Evolutionary conservation across 2,113 vertebrate species (phyloP).

Genomic region (Turnix velox): DNA sequence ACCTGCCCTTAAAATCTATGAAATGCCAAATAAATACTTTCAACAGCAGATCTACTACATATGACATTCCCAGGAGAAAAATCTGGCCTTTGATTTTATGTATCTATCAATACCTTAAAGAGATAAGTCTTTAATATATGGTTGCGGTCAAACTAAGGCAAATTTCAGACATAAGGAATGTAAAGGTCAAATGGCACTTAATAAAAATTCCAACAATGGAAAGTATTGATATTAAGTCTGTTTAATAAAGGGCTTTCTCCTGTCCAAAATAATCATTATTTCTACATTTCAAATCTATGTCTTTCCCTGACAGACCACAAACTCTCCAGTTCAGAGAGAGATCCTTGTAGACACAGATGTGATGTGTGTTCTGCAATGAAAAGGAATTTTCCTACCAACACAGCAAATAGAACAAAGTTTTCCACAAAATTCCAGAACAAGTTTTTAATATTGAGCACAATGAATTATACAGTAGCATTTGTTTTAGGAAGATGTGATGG

Average conservation of each 20-base stretch:
- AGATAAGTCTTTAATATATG: not conserved
- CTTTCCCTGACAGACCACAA: not conserved
- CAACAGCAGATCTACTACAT: not conserved
- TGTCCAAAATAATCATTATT: not conserved
- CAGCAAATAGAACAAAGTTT: not conserved
- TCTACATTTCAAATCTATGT: not conserved
- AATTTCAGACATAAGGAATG: not conserved
- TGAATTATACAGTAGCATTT: not conserved
- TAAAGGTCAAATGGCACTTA: conserved; percentile 39
- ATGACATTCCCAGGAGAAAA: not conserved
- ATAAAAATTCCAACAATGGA: conserved; percentile 9
- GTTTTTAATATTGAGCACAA: not conserved
- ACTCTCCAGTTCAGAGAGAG: not conserved
- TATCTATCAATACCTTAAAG: conserved; percentile 31
- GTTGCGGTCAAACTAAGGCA: not conserved
- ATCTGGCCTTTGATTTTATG: conserved; percentile 40
- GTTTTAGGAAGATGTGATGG: not conserved
- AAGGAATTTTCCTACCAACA: not conserved
- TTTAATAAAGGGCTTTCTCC: not conserved
- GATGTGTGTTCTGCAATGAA: rapidly evolving
- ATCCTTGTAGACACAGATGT: not conserved
- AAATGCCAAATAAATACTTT: conserved; percentile 39
- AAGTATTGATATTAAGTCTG: not conserved
- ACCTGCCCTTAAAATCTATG: not conserved
- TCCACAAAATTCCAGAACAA: not conserved